Percentiles rank a stretch among this genome's conserved stretches.
These are phyloP conservation scores for Amphiura filiformis DNA, from an alignment of 35 echinoderm and acorn worm genomes.

Conservation along the genomic window DNA sequence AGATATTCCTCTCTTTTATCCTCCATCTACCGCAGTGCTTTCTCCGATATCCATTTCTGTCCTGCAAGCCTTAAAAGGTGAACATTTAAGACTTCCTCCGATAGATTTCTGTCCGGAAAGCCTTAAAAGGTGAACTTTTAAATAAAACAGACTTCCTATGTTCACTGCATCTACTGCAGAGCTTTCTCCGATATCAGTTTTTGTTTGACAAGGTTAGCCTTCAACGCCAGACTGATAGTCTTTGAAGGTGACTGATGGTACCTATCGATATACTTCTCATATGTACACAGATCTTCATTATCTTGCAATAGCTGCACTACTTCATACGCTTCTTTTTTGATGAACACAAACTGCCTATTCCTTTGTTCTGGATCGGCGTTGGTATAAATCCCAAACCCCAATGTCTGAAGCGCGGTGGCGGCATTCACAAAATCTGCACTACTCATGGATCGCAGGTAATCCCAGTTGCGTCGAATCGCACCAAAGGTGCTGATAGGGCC, in stretches of 20 bases:
- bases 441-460: neutral
- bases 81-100: too few relatives aligned
- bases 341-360: neutral
- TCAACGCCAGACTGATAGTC: neutral
- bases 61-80: too few relatives aligned
- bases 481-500: neutral
- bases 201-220: neutral
- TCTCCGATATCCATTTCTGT: too few relatives aligned
- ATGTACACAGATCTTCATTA: neutral
- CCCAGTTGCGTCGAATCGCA: neutral
- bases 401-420: neutral
- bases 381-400: neutral
- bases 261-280: neutral
- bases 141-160: too few relatives aligned
- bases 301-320: neutral
- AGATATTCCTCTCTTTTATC: too few relatives aligned
- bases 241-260: neutral
- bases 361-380: neutral
- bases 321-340: neutral
- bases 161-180: neutral
- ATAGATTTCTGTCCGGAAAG: too few relatives aligned
- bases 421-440: neutral
- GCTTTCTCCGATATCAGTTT: neutral
- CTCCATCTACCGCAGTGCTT: too few relatives aligned
- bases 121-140: too few relatives aligned